These are phyloP conservation scores for Zaprionus camerounensis DNA, from an alignment of 1,140 invertebrate species.

Conservation along the genomic window DNA sequence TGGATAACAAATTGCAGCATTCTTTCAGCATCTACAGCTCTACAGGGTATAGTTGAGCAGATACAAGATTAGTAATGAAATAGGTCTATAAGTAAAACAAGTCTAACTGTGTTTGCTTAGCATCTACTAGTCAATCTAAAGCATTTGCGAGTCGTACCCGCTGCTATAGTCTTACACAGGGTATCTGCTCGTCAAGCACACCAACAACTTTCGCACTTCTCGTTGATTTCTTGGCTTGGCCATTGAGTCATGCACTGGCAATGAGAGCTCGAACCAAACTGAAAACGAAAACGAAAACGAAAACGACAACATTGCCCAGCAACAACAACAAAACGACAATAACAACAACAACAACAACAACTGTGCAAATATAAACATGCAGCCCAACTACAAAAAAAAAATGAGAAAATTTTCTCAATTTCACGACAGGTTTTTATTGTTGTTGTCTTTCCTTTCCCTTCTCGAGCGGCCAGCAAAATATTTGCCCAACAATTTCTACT, in stretches of 20 bases:
- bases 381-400: constrained; percentile 18
- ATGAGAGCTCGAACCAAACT: constrained; percentile 48
- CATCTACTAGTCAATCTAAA: not conserved
- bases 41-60: constrained; percentile 1
- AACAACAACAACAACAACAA: constrained; percentile 49
- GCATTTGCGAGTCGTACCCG: no score
- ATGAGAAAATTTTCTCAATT: constrained; percentile 70
- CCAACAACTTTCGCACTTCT: not conserved
- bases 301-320: constrained; percentile 47
- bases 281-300: constrained; percentile 77
- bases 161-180: not conserved
- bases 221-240: constrained; percentile 34
- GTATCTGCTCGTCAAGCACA: not conserved
- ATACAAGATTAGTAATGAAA: no score
- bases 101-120: not conserved
- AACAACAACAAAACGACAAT: constrained; percentile 22
- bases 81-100: not conserved
- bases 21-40: no score
- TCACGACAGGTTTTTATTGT: constrained; percentile 67
- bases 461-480: constrained; percentile 54
- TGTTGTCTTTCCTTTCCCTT: constrained; percentile 46
- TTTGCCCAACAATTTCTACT: constrained; percentile 80
- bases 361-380: constrained; percentile 53
- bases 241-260: constrained; percentile 62
- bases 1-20: no score